Conservation (phyloP, 1,140 invertebrate species). For the Calycopis cecrops region DNA sequence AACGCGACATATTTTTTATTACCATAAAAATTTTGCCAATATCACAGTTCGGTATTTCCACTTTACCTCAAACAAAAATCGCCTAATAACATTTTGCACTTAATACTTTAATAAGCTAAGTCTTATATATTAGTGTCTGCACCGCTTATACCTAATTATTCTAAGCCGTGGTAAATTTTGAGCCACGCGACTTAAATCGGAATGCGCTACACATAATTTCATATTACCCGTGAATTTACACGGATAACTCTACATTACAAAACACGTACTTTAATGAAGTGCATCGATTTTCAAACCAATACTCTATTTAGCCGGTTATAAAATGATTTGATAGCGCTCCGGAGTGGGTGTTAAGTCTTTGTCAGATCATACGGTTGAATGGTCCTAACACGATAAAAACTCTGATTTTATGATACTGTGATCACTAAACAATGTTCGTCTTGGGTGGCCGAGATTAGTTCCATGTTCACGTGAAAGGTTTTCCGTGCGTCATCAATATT, state of each 20-base stretch:
- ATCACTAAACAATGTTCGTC: constrained; percentile 61
- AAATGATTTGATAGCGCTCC: constrained; percentile 37
- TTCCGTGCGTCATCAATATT: constrained; percentile 5
- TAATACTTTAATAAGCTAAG: no score
- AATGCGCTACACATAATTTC: no score
- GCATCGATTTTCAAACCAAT: constrained; percentile 33
- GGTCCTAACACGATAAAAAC: constrained; percentile 53
- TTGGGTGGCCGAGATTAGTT: constrained; percentile 51
- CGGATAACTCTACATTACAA: not conserved
- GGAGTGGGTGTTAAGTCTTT: constrained; percentile 60
- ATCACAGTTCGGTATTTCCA: no score
- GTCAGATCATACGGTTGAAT: constrained; percentile 43
- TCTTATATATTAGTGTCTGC: no score
- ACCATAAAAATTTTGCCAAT: no score
- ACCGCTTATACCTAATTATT: no score
- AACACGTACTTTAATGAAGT: constrained; percentile 5
- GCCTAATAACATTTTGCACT: no score
- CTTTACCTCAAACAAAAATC: no score
- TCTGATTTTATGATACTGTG: constrained; percentile 63
- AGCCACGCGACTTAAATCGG: no score
- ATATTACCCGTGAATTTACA: no score
- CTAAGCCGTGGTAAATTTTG: no score
- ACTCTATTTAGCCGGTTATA: constrained; percentile 36
- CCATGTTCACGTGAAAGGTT: constrained; percentile 13
- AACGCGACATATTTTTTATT: no score